Evolutionary conservation across 2,888 invertebrate genomes (phyloP).

Genomic region (Lasioglossum pauxillum): DNA sequence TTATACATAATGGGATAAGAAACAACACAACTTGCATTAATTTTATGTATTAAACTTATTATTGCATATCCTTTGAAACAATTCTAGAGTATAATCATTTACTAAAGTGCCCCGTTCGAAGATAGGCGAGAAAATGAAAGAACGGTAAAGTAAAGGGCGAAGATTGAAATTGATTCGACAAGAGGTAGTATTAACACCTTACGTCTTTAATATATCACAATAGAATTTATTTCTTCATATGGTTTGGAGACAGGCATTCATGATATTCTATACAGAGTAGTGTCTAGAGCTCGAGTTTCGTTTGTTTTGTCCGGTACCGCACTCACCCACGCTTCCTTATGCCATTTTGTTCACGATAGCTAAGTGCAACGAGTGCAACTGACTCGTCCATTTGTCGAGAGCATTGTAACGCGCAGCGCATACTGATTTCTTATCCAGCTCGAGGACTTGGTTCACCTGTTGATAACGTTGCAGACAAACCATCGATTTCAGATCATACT

Average conservation of each 20-base stretch:
- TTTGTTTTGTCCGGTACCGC: conserved; percentile 42
- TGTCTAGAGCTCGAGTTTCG: conserved; percentile 65
- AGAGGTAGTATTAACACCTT: conserved; percentile 58
- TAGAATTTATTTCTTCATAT: conserved; percentile 74
- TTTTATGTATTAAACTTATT: conserved; percentile 1
- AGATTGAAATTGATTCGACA: background rate
- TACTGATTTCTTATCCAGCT: conserved; percentile 92
- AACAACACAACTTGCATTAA: background rate
- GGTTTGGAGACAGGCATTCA: conserved; percentile 63
- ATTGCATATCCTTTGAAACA: background rate
- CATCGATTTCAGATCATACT: background rate
- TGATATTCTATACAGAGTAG: conserved; percentile 78
- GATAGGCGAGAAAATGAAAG: background rate
- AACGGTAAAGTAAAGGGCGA: background rate
- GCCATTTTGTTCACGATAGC: conserved; percentile 98
- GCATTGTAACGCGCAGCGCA: conserved; percentile 95
- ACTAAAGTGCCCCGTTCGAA: background rate
- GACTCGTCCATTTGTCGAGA: conserved; percentile 98
- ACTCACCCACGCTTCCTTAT: conserved; percentile 81
- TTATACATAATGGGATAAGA: background rate
- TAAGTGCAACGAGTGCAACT: conserved; percentile 94
- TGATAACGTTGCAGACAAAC: conserved; percentile 2
- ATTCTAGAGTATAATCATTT: background rate
- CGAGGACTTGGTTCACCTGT: conserved; percentile 95
- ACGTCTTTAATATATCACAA: conserved; percentile 78